These are phyloP conservation scores for Rhopalosiphum padi DNA, from an alignment of 1,140 invertebrate genomes.

Conservation along the genomic window DNA sequence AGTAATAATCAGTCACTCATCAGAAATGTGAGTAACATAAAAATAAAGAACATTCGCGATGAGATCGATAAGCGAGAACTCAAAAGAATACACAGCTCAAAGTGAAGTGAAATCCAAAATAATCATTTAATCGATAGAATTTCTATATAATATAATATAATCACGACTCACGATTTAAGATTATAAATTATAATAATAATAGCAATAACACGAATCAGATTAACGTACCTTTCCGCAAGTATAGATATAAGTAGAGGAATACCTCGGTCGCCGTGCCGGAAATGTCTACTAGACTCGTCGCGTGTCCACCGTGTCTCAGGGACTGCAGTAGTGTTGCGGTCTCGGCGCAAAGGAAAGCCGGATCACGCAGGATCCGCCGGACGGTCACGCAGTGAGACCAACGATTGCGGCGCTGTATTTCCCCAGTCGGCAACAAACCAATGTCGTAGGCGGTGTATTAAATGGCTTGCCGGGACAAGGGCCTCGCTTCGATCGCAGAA, in stretches of 20 bases:
- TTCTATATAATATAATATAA: not conserved
- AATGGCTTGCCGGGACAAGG: not conserved
- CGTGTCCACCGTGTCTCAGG: conserved; percentile 33
- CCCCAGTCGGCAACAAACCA: not conserved
- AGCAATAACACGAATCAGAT: not conserved
- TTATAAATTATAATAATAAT: not conserved
- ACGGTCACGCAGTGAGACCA: conserved; percentile 32
- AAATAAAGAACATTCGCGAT: not conserved
- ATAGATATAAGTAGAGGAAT: not conserved
- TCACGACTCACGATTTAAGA: too few relatives aligned
- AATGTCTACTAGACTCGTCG: not conserved
- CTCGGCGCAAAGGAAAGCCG: conserved; percentile 33
- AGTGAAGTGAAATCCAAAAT: not conserved
- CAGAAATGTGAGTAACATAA: not conserved
- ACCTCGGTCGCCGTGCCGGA: not conserved
- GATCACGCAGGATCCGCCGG: conserved; percentile 39
- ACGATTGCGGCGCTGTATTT: not conserved
- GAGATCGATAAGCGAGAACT: not conserved
- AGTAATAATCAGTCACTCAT: too few relatives aligned
- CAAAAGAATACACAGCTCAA: not conserved
- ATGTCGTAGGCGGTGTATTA: not conserved
- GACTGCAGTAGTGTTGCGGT: conserved; percentile 37
- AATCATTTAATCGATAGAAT: not conserved
- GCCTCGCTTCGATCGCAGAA: not conserved
- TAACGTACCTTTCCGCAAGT: not conserved